A percentile compares a stretch with the other conserved stretches of the same genome.
Evolutionary conservation across 1,140 invertebrate genomes (phyloP).

Genomic region (Drosophila tani): DNA sequence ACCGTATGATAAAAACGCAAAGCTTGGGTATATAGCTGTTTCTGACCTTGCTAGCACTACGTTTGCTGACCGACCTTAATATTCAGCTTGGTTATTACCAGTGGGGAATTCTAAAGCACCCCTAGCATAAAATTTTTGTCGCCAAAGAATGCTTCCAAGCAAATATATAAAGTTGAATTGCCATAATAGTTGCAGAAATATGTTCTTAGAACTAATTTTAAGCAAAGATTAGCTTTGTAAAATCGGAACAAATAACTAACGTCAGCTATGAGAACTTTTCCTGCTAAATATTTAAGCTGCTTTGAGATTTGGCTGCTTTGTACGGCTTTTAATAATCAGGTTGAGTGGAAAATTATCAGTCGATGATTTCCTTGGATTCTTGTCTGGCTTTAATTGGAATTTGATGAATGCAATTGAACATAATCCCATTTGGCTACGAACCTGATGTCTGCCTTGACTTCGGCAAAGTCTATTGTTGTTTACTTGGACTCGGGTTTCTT

Average conservation of each 20-base stretch:
- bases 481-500: conserved; percentile 25
- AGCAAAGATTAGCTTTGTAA: not conserved
- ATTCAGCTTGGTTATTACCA: not conserved
- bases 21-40: no score
- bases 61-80: not conserved
- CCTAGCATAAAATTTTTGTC: not conserved
- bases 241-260: not conserved
- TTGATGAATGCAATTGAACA: conserved; percentile 12
- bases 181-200: not conserved
- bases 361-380: not conserved
- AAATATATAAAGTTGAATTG: not conserved
- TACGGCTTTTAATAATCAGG: not conserved
- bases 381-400: conserved; percentile 9
- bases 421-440: conserved; percentile 8
- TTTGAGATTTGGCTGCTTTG: not conserved
- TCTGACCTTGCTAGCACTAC: not conserved
- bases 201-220: not conserved
- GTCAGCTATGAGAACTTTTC: no score
- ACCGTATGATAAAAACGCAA: not conserved
- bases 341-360: not conserved
- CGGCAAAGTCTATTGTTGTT: conserved; percentile 29
- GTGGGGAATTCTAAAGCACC: not conserved
- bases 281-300: not conserved
- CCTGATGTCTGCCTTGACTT: conserved; percentile 16
- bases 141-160: not conserved